A percentile compares a stretch with the other conserved stretches of the same genome.
Evolutionary conservation across 1,140 invertebrate species (phyloP).

Genomic region (Armadillidium nasatum): DNA sequence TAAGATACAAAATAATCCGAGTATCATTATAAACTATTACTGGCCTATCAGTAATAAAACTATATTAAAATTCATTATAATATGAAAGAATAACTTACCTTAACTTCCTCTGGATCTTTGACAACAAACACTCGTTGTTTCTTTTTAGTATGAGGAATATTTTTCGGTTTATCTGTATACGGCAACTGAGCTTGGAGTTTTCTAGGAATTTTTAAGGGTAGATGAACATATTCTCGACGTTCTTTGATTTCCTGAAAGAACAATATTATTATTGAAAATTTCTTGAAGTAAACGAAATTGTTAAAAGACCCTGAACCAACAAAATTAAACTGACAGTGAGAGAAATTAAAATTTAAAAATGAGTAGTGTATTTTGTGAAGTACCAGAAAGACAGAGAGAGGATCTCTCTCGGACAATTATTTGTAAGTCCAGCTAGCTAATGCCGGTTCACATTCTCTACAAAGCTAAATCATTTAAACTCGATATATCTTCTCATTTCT

Average conservation of each 20-base stretch:
- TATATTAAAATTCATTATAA: neutral
- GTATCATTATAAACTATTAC: conserved; percentile 10
- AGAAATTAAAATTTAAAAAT: too few relatives aligned
- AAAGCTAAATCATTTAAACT: too few relatives aligned
- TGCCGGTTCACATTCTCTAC: too few relatives aligned
- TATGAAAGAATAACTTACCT: conserved; percentile 48
- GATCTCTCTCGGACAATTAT: too few relatives aligned
- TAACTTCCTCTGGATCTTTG: conserved; percentile 55
- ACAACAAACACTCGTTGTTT: conserved; percentile 53
- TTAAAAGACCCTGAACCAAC: neutral
- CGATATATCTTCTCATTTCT: too few relatives aligned
- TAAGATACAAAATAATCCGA: neutral
- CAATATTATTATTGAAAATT: neutral
- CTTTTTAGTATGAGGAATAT: conserved; percentile 44
- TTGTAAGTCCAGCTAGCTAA: too few relatives aligned
- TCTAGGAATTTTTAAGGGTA: conserved; percentile 54
- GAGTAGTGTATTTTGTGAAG: too few relatives aligned
- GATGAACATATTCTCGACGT: conserved; percentile 46
- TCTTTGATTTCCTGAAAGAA: conserved; percentile 43
- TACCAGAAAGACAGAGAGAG: too few relatives aligned
- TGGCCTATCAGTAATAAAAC: neutral
- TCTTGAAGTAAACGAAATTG: neutral
- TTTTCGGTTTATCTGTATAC: conserved; percentile 57
- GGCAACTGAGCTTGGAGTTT: conserved; percentile 56
- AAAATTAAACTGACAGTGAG: too few relatives aligned